Conservation (phyloP, 2,797 vertebrate species). For the Myiothlypis chrysogaster region DNA sequence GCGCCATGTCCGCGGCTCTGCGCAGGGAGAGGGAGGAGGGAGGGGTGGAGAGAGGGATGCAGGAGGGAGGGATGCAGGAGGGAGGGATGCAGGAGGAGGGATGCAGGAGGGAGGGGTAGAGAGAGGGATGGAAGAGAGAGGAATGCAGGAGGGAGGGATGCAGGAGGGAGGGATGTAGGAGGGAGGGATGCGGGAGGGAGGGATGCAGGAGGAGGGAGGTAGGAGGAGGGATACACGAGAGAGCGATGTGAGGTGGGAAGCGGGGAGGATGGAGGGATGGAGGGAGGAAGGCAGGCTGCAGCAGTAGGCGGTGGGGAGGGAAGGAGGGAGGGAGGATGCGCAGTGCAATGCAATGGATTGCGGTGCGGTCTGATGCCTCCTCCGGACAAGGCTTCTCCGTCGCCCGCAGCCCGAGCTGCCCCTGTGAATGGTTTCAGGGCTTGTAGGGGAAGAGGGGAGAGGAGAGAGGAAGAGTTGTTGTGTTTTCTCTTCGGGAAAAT, state of each 20-base stretch:
- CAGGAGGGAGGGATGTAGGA: not conserved
- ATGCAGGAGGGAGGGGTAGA: not conserved
- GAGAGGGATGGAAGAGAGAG: not conserved
- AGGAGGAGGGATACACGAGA: too few species aligned
- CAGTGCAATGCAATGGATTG: not conserved
- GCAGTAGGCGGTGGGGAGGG: not conserved
- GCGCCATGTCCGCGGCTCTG: conserved; percentile 81
- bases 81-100: not conserved
- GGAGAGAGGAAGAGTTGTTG: not conserved
- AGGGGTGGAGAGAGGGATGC: not conserved
- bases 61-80: not conserved
- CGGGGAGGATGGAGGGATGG: not conserved
- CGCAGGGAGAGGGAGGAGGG: not conserved
- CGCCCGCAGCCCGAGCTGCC: not conserved
- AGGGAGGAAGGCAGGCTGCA: not conserved
- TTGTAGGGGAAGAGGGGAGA: rapidly evolving
- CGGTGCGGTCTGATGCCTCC: not conserved
- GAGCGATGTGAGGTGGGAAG: not conserved
- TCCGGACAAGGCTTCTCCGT: not conserved
- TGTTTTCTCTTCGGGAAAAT: not conserved
- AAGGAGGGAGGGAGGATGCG: conserved; percentile 17
- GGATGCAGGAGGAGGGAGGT: not conserved
- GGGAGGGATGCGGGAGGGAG: not conserved
- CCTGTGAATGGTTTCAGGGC: not conserved
- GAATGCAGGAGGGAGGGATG: not conserved